Conservation (phyloP, 2,888 invertebrate genomes). For the Galerucella pusilla region DNA sequence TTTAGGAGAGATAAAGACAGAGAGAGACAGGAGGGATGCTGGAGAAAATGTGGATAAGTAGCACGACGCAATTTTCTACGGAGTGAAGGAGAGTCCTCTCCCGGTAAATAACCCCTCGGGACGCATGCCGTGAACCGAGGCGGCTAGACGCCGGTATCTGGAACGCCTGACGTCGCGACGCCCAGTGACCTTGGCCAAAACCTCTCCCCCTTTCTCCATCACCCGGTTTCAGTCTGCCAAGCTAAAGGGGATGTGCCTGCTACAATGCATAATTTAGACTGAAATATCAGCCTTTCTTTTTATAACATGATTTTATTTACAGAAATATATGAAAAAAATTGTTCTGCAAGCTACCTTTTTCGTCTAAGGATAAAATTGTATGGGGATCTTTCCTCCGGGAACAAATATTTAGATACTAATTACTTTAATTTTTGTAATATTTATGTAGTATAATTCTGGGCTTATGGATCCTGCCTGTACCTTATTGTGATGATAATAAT, state of each 20-base stretch:
- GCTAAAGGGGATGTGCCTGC: conserved; percentile 16
- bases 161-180: conserved; percentile 37
- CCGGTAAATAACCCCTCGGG: conserved; percentile 27
- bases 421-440: too few relatives aligned
- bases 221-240: conserved; percentile 16
- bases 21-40: not conserved
- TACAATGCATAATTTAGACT: not conserved
- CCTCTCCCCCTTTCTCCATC: conserved; percentile 7
- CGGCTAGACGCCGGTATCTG: conserved; percentile 33
- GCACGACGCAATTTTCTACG: conserved; percentile 19
- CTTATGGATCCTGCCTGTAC: too few relatives aligned
- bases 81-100: not conserved
- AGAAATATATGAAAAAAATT: too few relatives aligned
- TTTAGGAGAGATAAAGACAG: too few relatives aligned
- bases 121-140: conserved; percentile 36
- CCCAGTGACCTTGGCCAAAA: conserved; percentile 38
- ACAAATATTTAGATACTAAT: too few relatives aligned
- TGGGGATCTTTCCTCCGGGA: too few relatives aligned
- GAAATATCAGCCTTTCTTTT: not conserved
- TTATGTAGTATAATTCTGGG: too few relatives aligned
- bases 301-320: not conserved
- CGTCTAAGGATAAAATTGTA: too few relatives aligned
- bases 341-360: too few relatives aligned
- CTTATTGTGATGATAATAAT: too few relatives aligned
- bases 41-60: conserved; percentile 26